Conservation (phyloP, 2,797 vertebrate species). For the Pangasius macronema region DNA sequence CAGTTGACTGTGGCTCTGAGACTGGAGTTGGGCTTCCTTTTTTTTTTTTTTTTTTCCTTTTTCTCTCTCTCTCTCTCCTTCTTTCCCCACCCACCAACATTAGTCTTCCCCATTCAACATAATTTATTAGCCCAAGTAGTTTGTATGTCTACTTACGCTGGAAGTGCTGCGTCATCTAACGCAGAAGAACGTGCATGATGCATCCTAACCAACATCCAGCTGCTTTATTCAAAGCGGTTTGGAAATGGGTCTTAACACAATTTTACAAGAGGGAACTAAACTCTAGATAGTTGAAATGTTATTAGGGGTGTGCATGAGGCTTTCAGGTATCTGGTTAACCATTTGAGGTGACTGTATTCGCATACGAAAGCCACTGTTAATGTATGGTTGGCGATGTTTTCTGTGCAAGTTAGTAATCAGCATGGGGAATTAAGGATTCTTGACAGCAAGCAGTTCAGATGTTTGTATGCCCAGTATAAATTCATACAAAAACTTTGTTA, state of each 20-base stretch:
- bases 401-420: too few species aligned
- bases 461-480: not conserved
- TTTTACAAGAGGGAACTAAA: not conserved
- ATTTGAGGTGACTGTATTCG: not conserved
- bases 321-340: not conserved
- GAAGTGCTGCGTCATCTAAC: not conserved
- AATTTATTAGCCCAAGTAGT: not conserved
- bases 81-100: not conserved
- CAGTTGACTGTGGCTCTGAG: slow-evolving; percentile 10
- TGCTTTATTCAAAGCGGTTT: not conserved
- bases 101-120: too few species aligned
- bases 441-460: not conserved
- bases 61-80: too few species aligned
- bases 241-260: not conserved
- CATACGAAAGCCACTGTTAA: too few species aligned
- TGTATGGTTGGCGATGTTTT: too few species aligned
- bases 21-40: slow-evolving; percentile 35
- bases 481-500: too few species aligned
- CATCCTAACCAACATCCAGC: too few species aligned
- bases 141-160: not conserved
- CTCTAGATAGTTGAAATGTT: not conserved
- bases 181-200: not conserved
- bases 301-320: not conserved
- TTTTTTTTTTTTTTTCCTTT: not conserved
- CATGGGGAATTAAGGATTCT: too few species aligned